These are phyloP conservation scores for Malurus leucopterus DNA, from an alignment of 2,797 vertebrate species.

Conservation along the genomic window DNA sequence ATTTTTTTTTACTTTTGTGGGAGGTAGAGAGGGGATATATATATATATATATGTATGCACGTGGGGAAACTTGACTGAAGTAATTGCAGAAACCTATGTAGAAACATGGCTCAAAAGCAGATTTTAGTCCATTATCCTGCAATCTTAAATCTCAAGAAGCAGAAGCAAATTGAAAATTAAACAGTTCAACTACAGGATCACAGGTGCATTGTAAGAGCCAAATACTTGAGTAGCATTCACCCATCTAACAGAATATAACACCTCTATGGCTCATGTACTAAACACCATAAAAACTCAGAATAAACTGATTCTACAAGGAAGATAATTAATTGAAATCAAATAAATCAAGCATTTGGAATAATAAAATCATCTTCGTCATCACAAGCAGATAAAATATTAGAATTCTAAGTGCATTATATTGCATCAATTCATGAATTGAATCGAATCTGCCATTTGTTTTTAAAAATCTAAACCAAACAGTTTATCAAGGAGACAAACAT, in stretches of 20 bases:
- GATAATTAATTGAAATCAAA: background rate
- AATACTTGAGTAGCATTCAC: background rate
- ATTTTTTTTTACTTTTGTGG: background rate
- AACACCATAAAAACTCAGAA: background rate
- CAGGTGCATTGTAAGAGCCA: background rate
- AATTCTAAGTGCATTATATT: background rate
- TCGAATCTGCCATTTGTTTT: background rate
- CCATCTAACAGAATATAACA: background rate
- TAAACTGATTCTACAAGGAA: background rate
- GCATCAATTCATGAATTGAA: background rate
- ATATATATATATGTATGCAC: background rate
- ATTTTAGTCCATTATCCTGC: background rate
- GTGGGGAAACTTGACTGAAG: background rate
- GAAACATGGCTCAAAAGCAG: background rate
- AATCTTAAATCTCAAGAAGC: background rate
- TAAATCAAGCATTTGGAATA: background rate
- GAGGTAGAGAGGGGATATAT: background rate
- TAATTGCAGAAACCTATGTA: background rate
- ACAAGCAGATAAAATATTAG: background rate
- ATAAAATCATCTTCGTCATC: background rate
- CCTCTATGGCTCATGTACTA: background rate
- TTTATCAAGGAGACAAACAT: background rate
- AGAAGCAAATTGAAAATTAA: background rate
- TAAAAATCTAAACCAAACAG: background rate
- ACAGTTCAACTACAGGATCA: background rate